A percentile compares a stretch with the other conserved stretches of the same genome.
Evolutionary conservation across 2,888 invertebrate genomes (phyloP).

Genomic region (Mantis religiosa): DNA sequence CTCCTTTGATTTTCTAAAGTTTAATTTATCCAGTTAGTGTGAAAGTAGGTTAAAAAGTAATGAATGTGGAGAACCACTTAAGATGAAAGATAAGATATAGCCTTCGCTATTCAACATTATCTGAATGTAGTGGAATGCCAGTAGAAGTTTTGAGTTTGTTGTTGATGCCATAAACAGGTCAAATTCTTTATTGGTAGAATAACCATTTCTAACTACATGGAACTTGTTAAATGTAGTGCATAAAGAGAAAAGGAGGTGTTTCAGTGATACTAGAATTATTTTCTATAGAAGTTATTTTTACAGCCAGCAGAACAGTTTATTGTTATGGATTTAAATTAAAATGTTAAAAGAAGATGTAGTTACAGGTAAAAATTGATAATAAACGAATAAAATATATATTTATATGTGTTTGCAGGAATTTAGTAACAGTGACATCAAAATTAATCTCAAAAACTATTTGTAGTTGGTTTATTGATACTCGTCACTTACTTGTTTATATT

Average conservation of each 20-base stretch:
- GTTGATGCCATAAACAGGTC: too few species aligned
- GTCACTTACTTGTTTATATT: too few species aligned
- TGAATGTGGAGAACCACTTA: not conserved
- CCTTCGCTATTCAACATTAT: not conserved
- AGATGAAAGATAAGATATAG: not conserved
- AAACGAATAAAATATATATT: too few species aligned
- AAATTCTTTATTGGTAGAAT: too few species aligned
- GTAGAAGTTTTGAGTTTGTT: not conserved
- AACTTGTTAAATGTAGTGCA: not conserved
- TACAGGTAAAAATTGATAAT: not conserved
- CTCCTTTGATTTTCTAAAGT: not conserved
- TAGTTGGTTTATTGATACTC: too few species aligned
- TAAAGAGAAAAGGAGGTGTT: not conserved
- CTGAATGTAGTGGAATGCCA: not conserved
- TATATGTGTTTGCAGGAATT: too few species aligned
- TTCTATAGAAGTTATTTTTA: not conserved
- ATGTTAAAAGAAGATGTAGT: not conserved
- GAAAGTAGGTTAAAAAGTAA: not conserved
- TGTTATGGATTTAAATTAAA: not conserved
- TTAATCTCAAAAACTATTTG: too few species aligned
- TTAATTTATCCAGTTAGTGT: not conserved
- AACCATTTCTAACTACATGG: too few species aligned
- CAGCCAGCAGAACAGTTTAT: not conserved
- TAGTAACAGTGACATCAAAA: too few species aligned
- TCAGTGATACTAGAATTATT: not conserved